phyloP scores from a whole-genome alignment of 2,113 vertebrate genomes.

The Microcebus murinus region DNA sequence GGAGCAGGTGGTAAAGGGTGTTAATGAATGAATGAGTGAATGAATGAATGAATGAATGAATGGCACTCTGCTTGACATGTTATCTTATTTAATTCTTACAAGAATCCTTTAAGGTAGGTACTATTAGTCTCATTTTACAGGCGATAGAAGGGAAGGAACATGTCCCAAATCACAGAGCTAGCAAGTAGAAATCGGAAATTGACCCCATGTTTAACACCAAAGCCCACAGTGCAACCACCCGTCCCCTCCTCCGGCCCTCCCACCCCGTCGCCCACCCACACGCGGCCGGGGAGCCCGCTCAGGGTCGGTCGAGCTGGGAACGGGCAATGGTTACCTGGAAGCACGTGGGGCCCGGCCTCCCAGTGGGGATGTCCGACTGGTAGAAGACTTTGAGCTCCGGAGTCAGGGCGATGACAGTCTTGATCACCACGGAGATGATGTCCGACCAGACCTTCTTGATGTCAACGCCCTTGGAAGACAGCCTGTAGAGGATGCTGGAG shows the following conservation, averaged over 20 bases:
- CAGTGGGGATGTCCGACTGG: conserved; percentile 95
- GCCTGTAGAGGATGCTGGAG: conserved; percentile 93
- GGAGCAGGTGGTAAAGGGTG: background rate
- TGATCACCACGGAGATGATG: conserved; percentile 97
- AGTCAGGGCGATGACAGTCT: conserved; percentile 95
- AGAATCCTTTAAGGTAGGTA: background rate
- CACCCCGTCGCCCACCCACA: background rate
- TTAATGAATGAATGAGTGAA: background rate
- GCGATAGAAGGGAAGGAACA: background rate
- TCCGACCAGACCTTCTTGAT: conserved; percentile 98
- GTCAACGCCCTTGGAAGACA: conserved; percentile 94
- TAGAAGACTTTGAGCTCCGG: conserved; percentile 97
- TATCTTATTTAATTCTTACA: background rate
- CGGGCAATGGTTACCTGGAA: conserved; percentile 90
- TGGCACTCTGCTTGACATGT: background rate
- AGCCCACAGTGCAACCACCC: background rate
- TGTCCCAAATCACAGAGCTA: background rate
- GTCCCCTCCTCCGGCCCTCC: background rate
- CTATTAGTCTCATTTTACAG: background rate
- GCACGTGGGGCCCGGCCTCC: conserved; percentile 96
- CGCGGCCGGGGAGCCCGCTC: background rate
- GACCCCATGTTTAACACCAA: background rate
- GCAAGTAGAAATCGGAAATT: background rate
- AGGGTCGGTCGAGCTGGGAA: background rate
- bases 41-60: background rate